These are phyloP conservation scores for Drosophila oshimai DNA, from an alignment of 1,140 invertebrate genomes.

Conservation along the genomic window DNA sequence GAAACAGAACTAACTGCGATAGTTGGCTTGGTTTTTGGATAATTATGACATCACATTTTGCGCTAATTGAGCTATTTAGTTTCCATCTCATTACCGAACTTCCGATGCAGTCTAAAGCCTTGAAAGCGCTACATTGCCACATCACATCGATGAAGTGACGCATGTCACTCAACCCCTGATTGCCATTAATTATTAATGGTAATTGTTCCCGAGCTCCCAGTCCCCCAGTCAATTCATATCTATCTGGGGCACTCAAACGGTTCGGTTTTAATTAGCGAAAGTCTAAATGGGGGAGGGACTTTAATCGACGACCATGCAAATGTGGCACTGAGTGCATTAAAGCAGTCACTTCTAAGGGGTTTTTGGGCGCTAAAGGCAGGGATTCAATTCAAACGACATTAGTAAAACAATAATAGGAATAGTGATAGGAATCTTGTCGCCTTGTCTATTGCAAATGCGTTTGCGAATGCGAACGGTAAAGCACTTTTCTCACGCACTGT, in stretches of 20 bases:
- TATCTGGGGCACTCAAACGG: background rate
- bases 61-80: too few relatives aligned
- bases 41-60: too few relatives aligned
- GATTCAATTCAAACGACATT: background rate
- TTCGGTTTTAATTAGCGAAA: conserved; percentile 13
- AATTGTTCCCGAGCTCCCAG: conserved; percentile 2
- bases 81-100: background rate
- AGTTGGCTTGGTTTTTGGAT: too few relatives aligned
- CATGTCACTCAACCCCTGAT: conserved; percentile 8
- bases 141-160: conserved; percentile 3
- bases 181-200: conserved; percentile 34
- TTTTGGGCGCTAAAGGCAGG: background rate
- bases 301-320: conserved; percentile 4
- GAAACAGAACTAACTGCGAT: too few relatives aligned
- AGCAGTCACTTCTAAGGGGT: too few relatives aligned
- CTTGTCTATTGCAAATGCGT: conserved; percentile 10
- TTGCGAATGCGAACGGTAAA: background rate
- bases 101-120: background rate
- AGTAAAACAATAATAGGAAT: conserved; percentile 37
- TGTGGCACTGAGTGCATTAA: background rate
- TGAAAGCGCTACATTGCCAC: background rate
- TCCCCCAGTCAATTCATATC: background rate
- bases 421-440: conserved; percentile 38
- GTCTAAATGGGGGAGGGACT: background rate
- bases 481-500: conserved; percentile 19